Evolutionary conservation across 1,140 invertebrate species (phyloP).

Genomic region (Tribolium madens): DNA sequence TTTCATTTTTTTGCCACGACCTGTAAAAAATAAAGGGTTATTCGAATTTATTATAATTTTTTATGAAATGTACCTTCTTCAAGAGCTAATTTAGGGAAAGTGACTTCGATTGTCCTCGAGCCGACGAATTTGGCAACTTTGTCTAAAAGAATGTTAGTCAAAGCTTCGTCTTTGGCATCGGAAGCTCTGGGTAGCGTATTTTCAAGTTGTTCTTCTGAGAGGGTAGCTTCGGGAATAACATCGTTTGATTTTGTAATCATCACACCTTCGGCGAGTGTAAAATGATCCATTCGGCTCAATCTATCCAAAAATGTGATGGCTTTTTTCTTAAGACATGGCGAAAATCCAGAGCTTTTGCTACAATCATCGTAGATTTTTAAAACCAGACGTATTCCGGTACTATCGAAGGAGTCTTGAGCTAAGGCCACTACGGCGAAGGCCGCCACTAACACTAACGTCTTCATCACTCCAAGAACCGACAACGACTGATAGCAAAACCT

Average conservation of each 20-base stretch:
- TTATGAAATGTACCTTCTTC: constrained; percentile 75
- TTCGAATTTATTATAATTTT: constrained; percentile 34
- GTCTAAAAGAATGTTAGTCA: constrained; percentile 79
- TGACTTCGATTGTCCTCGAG: constrained; percentile 79
- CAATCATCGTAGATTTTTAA: constrained; percentile 76
- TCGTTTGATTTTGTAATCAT: constrained; percentile 73
- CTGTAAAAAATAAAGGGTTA: constrained; percentile 64
- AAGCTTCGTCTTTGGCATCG: constrained; percentile 73
- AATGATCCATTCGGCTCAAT: constrained; percentile 75
- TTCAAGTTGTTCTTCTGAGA: constrained; percentile 76
- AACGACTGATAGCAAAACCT: constrained; percentile 40
- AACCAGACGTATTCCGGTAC: constrained; percentile 69
- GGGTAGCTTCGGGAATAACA: constrained; percentile 56
- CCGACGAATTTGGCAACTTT: constrained; percentile 78
- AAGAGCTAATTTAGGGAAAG: constrained; percentile 77
- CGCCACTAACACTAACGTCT: constrained; percentile 59
- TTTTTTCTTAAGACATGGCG: constrained; percentile 83
- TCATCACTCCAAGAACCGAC: constrained; percentile 57
- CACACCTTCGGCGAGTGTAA: constrained; percentile 75
- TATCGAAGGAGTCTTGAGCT: constrained; percentile 61
- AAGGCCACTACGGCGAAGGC: constrained; percentile 51
- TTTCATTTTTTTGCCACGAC: constrained; percentile 76
- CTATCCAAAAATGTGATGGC: constrained; percentile 81
- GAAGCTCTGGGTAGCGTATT: constrained; percentile 72
- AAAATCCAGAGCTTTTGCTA: constrained; percentile 71